These are phyloP conservation scores for Norana najaformis DNA, from an alignment of 2,888 invertebrate species.

Conservation along the genomic window DNA sequence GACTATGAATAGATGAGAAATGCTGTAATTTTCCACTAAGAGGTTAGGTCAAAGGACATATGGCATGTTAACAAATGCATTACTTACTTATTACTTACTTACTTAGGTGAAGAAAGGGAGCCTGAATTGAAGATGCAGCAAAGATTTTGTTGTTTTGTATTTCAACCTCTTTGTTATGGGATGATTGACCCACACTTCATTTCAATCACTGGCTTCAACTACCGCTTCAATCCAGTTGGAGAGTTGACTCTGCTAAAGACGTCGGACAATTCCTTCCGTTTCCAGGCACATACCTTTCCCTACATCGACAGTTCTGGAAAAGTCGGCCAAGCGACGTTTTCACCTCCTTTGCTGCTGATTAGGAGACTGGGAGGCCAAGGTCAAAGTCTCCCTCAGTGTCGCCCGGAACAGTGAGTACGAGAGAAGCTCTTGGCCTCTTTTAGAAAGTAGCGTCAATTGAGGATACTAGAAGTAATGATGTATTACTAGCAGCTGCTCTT, in stretches of 20 bases:
- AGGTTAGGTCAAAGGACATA: no score
- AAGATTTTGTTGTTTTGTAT: neutral
- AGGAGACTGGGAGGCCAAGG: conserved; percentile 2
- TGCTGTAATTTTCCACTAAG: no score
- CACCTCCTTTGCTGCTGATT: conserved; percentile 1
- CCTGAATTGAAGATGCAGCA: no score
- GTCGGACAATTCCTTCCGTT: conserved; percentile 9
- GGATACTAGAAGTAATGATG: neutral
- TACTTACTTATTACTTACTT: no score
- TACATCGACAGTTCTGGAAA: conserved; percentile 16
- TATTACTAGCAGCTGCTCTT: neutral
- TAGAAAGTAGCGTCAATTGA: neutral
- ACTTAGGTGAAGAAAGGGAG: no score
- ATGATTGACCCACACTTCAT: conserved; percentile 33
- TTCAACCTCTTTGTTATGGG: conserved; percentile 36
- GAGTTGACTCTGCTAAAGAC: conserved; percentile 30
- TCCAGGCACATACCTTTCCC: conserved; percentile 29
- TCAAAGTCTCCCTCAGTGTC: neutral
- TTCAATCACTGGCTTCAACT: conserved; percentile 28
- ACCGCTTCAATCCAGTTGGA: conserved; percentile 34
- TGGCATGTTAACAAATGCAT: no score
- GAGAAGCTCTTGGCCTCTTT: neutral
- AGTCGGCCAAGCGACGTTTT: conserved; percentile 5
- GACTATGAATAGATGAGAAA: no score
- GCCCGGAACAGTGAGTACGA: neutral